These are phyloP conservation scores for Carabus problematicus DNA, from an alignment of 2,888 invertebrate species.

Conservation along the genomic window DNA sequence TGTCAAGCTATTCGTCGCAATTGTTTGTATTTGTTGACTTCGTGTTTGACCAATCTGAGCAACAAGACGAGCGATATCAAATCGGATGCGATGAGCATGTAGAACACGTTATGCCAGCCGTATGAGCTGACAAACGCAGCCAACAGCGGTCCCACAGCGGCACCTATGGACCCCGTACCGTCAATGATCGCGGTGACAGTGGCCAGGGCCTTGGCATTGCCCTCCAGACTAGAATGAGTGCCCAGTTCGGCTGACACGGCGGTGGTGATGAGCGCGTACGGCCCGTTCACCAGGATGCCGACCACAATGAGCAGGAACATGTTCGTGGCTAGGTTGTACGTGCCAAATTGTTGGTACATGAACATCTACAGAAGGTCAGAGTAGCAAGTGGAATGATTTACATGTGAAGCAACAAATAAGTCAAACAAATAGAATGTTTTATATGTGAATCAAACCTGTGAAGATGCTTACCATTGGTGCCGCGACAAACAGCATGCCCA, in stretches of 20 bases:
- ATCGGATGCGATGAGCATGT: slow-evolving; percentile 87
- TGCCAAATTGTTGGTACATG: slow-evolving; percentile 78
- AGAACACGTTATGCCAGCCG: slow-evolving; percentile 88
- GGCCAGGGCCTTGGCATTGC: slow-evolving; percentile 87
- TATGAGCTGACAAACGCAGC: slow-evolving; percentile 80
- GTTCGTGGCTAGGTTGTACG: slow-evolving; percentile 67
- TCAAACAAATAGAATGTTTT: too few relatives aligned
- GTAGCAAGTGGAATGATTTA: too few relatives aligned
- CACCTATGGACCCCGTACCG: slow-evolving; percentile 80
- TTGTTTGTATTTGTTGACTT: slow-evolving; percentile 53
- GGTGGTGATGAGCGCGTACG: slow-evolving; percentile 95
- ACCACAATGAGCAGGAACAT: slow-evolving; percentile 73
- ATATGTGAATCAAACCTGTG: too few relatives aligned
- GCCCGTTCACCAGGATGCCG: slow-evolving; percentile 91
- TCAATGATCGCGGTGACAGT: slow-evolving; percentile 98
- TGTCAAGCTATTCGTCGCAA: neutral
- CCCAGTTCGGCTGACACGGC: slow-evolving; percentile 95
- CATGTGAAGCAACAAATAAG: too few relatives aligned
- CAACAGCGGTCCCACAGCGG: slow-evolving; percentile 90
- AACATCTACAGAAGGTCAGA: slow-evolving; percentile 63
- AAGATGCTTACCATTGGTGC: slow-evolving; percentile 76
- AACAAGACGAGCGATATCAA: slow-evolving; percentile 76
- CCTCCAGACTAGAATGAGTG: slow-evolving; percentile 82
- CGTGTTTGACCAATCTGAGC: slow-evolving; percentile 63
- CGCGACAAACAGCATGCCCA: slow-evolving; percentile 78